phyloP scores from a whole-genome alignment of 2,113 vertebrate species.

The Istiophorus platypterus region DNA sequence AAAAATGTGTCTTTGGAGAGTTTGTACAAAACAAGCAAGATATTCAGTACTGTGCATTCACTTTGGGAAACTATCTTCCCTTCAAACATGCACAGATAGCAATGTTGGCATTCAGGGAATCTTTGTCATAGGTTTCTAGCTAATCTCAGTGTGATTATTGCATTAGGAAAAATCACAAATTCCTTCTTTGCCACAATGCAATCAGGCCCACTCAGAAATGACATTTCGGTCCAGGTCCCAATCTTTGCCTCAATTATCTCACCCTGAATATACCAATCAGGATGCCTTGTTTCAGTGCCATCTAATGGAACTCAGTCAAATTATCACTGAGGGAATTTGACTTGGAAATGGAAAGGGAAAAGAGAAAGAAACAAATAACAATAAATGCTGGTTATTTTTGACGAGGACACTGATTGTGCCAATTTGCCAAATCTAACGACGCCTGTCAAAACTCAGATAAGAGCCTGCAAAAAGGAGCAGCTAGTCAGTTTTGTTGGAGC shows the following conservation, averaged over 20 bases:
- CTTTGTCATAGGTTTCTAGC: slow-evolving; percentile 55
- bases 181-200: slow-evolving; percentile 77
- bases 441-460: slow-evolving; percentile 75
- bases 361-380: slow-evolving; percentile 78
- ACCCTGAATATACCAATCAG: slow-evolving; percentile 81
- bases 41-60: slow-evolving; percentile 6
- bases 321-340: slow-evolving; percentile 76
- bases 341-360: slow-evolving; percentile 76
- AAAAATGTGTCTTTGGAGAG: slow-evolving; percentile 41
- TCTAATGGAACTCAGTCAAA: slow-evolving; percentile 78
- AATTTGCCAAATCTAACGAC: slow-evolving; percentile 74
- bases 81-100: not conserved
- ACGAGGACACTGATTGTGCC: slow-evolving; percentile 80
- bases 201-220: slow-evolving; percentile 81
- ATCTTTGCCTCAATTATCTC: slow-evolving; percentile 77
- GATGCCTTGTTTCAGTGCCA: slow-evolving; percentile 71
- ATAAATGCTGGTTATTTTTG: slow-evolving; percentile 78
- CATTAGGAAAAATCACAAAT: slow-evolving; percentile 75
- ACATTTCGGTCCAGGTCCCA: slow-evolving; percentile 79
- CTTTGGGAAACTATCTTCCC: slow-evolving; percentile 16
- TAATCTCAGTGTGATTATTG: slow-evolving; percentile 76
- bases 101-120: slow-evolving; percentile 39
- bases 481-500: slow-evolving; percentile 74
- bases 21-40: slow-evolving; percentile 24
- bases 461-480: slow-evolving; percentile 56